phyloP scores from a whole-genome alignment of 2,888 invertebrate genomes.

The Ceramica pisi region DNA sequence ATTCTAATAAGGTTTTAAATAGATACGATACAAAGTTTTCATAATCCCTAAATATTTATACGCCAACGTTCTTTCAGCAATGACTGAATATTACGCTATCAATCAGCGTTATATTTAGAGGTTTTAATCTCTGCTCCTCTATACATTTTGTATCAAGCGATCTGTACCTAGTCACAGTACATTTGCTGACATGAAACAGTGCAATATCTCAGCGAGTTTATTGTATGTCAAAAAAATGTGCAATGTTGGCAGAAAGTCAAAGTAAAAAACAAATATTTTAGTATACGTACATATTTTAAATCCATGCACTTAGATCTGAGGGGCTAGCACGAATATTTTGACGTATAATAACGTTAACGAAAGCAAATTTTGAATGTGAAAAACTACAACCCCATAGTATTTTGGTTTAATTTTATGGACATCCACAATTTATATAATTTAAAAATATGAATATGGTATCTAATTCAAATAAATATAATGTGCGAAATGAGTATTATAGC shows the following conservation, averaged over 20 bases:
- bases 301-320: constrained; percentile 27
- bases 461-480: too few species aligned
- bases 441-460: too few species aligned
- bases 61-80: constrained; percentile 42
- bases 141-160: constrained; percentile 54
- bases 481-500: too few species aligned
- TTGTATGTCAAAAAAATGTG: constrained; percentile 73
- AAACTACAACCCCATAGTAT: too few species aligned
- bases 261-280: constrained; percentile 43
- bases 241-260: constrained; percentile 83
- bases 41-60: constrained; percentile 38
- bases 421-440: too few species aligned
- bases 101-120: constrained; percentile 72
- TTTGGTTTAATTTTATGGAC: too few species aligned
- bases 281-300: constrained; percentile 16
- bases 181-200: constrained; percentile 57
- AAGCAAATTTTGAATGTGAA: too few species aligned
- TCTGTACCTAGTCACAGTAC: constrained; percentile 63
- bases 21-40: constrained; percentile 27
- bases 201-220: constrained; percentile 67
- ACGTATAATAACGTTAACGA: too few species aligned
- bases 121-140: constrained; percentile 73
- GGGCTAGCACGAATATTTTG: too few species aligned
- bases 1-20: constrained; percentile 45
- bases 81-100: constrained; percentile 43